Percentiles rank a stretch among this genome's conserved stretches.
These are phyloP conservation scores for Geopemphigus sp. DNA, from an alignment of 1,140 invertebrate genomes.

Conservation along the genomic window DNA sequence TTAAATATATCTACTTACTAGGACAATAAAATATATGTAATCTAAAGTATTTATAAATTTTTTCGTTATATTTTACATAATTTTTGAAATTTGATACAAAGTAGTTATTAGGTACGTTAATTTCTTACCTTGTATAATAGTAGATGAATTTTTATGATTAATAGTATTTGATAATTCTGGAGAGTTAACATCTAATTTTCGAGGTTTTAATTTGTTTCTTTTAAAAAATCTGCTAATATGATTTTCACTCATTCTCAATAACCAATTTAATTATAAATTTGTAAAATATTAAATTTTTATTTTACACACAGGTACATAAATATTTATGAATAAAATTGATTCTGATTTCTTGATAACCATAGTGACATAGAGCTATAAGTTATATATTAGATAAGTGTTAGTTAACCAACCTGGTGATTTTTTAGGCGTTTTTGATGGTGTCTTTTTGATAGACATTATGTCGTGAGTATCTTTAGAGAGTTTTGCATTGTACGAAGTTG, in stretches of 20 bases:
- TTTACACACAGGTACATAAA: not conserved
- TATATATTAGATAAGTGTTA: not conserved
- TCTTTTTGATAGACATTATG: slow-evolving; percentile 54
- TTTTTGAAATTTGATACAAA: too few species aligned
- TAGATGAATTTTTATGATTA: not conserved
- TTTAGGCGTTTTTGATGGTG: slow-evolving; percentile 63
- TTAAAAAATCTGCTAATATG: slow-evolving; percentile 17
- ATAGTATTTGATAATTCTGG: not conserved
- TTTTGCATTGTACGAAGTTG: not conserved
- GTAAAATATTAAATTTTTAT: not conserved
- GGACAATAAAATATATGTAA: too few species aligned
- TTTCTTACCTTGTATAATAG: slow-evolving; percentile 2
- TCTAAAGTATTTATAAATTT: too few species aligned
- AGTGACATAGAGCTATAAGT: too few species aligned
- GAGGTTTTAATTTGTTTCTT: slow-evolving; percentile 27
- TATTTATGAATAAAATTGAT: not conserved
- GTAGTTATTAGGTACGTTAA: too few species aligned
- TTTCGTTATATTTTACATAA: too few species aligned
- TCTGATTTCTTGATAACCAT: not conserved
- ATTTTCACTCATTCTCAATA: slow-evolving; percentile 5
- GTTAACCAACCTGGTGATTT: slow-evolving; percentile 63
- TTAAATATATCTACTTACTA: too few species aligned
- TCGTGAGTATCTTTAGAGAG: slow-evolving; percentile 55
- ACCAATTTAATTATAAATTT: not conserved
- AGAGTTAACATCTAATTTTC: slow-evolving; percentile 16